Evolutionary conservation across 2,888 invertebrate genomes (phyloP).

Genomic region (Caenorhabditis wallacei): DNA sequence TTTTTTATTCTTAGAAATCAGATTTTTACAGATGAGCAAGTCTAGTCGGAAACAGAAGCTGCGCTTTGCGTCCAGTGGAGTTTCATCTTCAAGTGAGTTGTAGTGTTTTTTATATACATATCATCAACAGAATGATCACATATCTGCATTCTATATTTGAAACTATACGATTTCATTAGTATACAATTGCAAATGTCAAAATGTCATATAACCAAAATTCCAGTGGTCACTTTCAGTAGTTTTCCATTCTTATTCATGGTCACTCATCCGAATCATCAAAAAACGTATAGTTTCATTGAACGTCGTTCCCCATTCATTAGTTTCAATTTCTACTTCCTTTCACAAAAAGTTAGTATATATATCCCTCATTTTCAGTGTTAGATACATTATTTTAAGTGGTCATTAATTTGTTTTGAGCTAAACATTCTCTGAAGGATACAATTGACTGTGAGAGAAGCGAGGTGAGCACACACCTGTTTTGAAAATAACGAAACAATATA

Average conservation of each 20-base stretch:
- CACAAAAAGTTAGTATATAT: slow-evolving; percentile 23
- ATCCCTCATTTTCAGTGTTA: slow-evolving; percentile 4
- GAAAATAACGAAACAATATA: neutral
- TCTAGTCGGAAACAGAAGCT: slow-evolving; percentile 61
- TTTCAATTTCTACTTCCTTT: slow-evolving; percentile 13
- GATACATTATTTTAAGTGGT: neutral
- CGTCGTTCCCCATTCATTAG: slow-evolving; percentile 30
- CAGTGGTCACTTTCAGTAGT: slow-evolving; percentile 32
- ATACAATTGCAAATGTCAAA: slow-evolving; percentile 33
- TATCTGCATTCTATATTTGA: slow-evolving; percentile 1
- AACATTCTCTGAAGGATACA: neutral
- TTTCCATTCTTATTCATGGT: slow-evolving; percentile 36
- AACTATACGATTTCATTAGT: slow-evolving; percentile 44
- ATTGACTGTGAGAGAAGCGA: neutral
- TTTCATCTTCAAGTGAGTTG: slow-evolving; percentile 48
- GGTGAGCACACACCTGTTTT: slow-evolving; percentile 17
- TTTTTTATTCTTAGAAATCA: slow-evolving; percentile 6
- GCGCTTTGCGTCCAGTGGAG: slow-evolving; percentile 60
- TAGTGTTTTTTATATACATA: slow-evolving; percentile 19
- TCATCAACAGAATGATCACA: slow-evolving; percentile 9
- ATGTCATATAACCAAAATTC: slow-evolving; percentile 5
- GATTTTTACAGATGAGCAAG: slow-evolving; percentile 67
- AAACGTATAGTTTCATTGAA: slow-evolving; percentile 46
- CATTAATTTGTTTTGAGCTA: slow-evolving; percentile 27
- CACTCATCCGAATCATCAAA: slow-evolving; percentile 33